Percentiles rank a stretch among this genome's conserved stretches.
Conservation (phyloP, 2,888 invertebrate genomes). For the Drosophila multiciliata region DNA sequence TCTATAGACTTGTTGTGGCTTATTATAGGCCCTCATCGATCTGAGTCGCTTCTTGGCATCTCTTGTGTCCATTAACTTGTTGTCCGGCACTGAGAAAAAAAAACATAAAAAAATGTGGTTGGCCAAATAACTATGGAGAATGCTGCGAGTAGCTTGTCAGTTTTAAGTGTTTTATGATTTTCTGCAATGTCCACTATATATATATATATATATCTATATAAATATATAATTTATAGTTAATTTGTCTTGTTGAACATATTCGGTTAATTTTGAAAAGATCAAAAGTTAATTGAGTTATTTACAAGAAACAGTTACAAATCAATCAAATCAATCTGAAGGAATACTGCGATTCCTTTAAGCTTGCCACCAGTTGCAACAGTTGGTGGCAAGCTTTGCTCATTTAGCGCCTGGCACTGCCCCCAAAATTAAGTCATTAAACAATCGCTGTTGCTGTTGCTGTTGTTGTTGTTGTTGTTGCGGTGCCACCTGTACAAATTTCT, state of each 20-base stretch:
- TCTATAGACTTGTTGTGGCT: slow-evolving; percentile 37
- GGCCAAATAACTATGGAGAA: slow-evolving; percentile 29
- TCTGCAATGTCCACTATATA: background rate
- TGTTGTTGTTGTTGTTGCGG: slow-evolving; percentile 21
- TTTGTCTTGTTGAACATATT: background rate
- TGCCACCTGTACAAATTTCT: slow-evolving; percentile 79
- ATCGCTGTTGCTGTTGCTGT: slow-evolving; percentile 49
- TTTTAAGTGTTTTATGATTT: slow-evolving; percentile 13
- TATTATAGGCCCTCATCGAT: slow-evolving; percentile 60
- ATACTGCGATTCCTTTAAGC: slow-evolving; percentile 21
- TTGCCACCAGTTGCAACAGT: slow-evolving; percentile 38
- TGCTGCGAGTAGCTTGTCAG: slow-evolving; percentile 17
- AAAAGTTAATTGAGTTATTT: slow-evolving; percentile 16
- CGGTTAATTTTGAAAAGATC: slow-evolving; percentile 7
- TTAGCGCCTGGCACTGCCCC: slow-evolving; percentile 34
- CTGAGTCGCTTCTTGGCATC: slow-evolving; percentile 53
- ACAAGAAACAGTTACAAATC: background rate
- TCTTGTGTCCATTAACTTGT: slow-evolving; percentile 32
- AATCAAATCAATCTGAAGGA: slow-evolving; percentile 7
- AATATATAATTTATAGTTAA: background rate
- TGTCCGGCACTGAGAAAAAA: background rate
- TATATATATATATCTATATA: background rate
- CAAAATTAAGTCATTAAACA: slow-evolving; percentile 78
- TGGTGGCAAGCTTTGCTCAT: slow-evolving; percentile 64
- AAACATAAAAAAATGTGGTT: background rate